Percentiles rank a stretch among this genome's conserved stretches.
Evolutionary conservation across 2,888 invertebrate genomes (phyloP).

Genomic region (Apotomis betuletana): DNA sequence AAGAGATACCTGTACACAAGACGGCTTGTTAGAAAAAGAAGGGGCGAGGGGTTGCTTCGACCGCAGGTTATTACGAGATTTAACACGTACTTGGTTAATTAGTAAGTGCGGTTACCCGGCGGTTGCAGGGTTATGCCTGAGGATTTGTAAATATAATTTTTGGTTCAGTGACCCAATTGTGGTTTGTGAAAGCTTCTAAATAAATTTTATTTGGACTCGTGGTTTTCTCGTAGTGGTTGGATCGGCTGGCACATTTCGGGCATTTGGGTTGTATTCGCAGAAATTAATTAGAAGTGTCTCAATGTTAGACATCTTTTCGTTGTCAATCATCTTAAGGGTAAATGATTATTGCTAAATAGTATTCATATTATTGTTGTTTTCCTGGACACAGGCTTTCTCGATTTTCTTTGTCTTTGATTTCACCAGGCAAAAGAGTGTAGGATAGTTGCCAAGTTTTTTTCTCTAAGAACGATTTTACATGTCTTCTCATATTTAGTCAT

Average conservation of each 20-base stretch:
- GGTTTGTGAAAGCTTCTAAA: slow-evolving; percentile 52
- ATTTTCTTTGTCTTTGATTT: no score
- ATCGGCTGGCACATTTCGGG: slow-evolving; percentile 2
- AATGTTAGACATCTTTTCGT: no score
- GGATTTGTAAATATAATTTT: slow-evolving; percentile 76
- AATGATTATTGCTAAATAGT: no score
- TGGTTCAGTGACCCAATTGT: slow-evolving; percentile 73
- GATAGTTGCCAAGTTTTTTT: no score
- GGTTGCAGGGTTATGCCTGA: slow-evolving; percentile 63
- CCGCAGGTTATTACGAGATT: slow-evolving; percentile 81
- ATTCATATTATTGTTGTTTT: no score
- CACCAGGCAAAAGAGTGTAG: no score
- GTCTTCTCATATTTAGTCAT: no score
- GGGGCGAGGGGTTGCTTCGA: slow-evolving; percentile 65
- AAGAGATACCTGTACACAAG: slow-evolving; percentile 52
- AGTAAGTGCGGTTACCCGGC: slow-evolving; percentile 80
- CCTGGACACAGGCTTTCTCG: no score
- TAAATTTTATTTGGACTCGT: slow-evolving; percentile 32
- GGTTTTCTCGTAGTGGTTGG: slow-evolving; percentile 27
- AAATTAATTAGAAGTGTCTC: no score
- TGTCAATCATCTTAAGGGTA: no score
- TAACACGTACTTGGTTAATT: slow-evolving; percentile 82
- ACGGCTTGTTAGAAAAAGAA: slow-evolving; percentile 62
- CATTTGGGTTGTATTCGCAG: not conserved
- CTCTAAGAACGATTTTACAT: no score